Base-by-base conservation (phyloP, 2,888 invertebrate species). In the Eilema sororculum region DNA sequence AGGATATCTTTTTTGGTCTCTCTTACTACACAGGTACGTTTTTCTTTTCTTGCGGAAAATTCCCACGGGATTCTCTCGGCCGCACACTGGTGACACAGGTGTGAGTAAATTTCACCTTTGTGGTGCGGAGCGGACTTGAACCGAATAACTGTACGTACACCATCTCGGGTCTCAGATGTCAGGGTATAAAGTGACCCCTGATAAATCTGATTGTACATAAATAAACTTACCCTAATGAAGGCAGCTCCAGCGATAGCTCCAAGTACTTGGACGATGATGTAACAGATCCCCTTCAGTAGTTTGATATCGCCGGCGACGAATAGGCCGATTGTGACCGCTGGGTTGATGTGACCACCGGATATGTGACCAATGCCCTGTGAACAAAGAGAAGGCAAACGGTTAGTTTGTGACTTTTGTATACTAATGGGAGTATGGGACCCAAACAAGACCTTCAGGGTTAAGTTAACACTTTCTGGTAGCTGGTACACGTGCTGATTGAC, bases 281-380 rank as follows among this genome's bases (percentile, higher is more conserved):
- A 99, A 84, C 98, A 96, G 22, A 97, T 65, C 0, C 97, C 97
- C 88, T 98, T 97, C 63, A 98, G 91, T 37, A 99, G 94, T 84
- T 97, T 97, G 82, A 98, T 97, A 91, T 98, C 97, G 65, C 98
- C 98, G 5, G 98, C 96, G 10, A 96, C 96, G 78, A 98, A 93
- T 89, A 99, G 96, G 0, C 98, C 98, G 68, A 96, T 90, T 0
- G 99, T 99, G 56, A 99, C 98, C 0, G 99, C 99, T 0, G 99
- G 99, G 95, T 99, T 99, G 83, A 99, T 96, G 93, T 99, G 99
- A 1, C 98, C 98, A 9, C 99, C 98, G 59, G 98, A 98, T 57
- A 98, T 97, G 87, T 98, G 98, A 0, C 98, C 98, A 78, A 98
- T 96, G 65, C 96, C 95, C 98, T 98, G 94, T 1, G 92, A 95